Conservation (phyloP, 2,888 invertebrate genomes). For the Lymantria dispar region DNA sequence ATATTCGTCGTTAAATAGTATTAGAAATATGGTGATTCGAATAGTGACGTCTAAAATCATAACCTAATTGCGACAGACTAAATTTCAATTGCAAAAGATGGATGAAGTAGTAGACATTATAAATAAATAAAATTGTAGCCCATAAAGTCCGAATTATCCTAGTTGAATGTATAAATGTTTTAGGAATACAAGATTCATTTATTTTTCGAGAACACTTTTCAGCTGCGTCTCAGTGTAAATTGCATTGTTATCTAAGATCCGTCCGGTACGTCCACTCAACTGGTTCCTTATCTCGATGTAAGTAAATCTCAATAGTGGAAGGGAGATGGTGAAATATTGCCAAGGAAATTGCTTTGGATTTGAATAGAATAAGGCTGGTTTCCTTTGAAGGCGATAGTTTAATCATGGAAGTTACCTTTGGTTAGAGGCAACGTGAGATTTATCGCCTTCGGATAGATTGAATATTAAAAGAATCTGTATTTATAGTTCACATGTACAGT, state of each 20-base stretch:
- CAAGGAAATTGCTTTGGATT: conserved; percentile 46
- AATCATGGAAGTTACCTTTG: conserved; percentile 22
- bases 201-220: conserved; percentile 25
- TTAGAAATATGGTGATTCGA: no score
- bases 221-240: conserved; percentile 49
- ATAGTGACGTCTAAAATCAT: no score
- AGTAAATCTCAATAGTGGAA: conserved; percentile 52
- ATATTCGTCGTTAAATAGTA: no score
- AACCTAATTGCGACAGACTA: no score
- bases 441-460: conserved; percentile 4
- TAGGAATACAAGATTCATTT: background rate
- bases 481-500: background rate
- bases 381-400: conserved; percentile 32
- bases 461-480: background rate
- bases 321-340: conserved; percentile 55
- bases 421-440: conserved; percentile 6
- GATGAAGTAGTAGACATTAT: no score
- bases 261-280: conserved; percentile 35
- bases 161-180: background rate
- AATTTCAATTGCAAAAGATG: no score
- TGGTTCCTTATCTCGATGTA: conserved; percentile 58
- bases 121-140: no score
- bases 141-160: no score
- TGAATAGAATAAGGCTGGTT: conserved; percentile 36
- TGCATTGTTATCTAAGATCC: conserved; percentile 63